A percentile compares a stretch with the other conserved stretches of the same genome.
These are phyloP conservation scores for Tachypleus tridentatus DNA, from an alignment of 1,140 invertebrate species.

Conservation along the genomic window DNA sequence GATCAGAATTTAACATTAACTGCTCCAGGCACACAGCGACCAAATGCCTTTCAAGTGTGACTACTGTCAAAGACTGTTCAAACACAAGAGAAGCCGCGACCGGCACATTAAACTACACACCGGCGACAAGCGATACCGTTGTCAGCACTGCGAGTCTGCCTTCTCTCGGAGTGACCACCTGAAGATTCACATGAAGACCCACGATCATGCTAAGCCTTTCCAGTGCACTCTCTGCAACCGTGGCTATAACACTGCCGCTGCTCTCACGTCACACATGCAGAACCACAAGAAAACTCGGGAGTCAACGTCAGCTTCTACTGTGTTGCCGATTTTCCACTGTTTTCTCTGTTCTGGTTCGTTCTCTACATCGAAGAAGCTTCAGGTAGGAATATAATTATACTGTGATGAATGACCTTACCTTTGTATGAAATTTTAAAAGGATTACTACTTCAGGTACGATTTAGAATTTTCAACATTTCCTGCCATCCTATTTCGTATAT, in stretches of 20 bases:
- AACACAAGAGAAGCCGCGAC: conserved; percentile 86
- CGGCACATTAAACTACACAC: conserved; percentile 91
- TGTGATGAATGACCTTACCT: no score
- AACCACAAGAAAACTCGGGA: conserved; percentile 50
- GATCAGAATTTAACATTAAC: no score
- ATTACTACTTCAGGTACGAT: no score
- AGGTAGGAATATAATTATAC: no score
- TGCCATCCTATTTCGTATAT: no score
- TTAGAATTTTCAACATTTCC: no score
- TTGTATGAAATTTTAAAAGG: no score
- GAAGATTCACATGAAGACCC: conserved; percentile 92
- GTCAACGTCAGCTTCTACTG: background rate
- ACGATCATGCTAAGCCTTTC: conserved; percentile 83
- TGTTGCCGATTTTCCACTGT: background rate
- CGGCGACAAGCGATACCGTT: conserved; percentile 86
- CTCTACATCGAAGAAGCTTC: no score
- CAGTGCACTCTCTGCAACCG: conserved; percentile 83
- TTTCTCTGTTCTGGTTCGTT: no score
- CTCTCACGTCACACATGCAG: conserved; percentile 85
- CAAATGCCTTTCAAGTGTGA: conserved; percentile 83
- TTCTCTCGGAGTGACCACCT: conserved; percentile 90
- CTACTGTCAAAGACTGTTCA: conserved; percentile 81
- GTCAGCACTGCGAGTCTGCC: conserved; percentile 78
- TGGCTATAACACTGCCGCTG: conserved; percentile 81
- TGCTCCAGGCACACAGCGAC: conserved; percentile 36